Conservation (phyloP, 2,113 vertebrate genomes). For the Dromiciops gliroides region DNA sequence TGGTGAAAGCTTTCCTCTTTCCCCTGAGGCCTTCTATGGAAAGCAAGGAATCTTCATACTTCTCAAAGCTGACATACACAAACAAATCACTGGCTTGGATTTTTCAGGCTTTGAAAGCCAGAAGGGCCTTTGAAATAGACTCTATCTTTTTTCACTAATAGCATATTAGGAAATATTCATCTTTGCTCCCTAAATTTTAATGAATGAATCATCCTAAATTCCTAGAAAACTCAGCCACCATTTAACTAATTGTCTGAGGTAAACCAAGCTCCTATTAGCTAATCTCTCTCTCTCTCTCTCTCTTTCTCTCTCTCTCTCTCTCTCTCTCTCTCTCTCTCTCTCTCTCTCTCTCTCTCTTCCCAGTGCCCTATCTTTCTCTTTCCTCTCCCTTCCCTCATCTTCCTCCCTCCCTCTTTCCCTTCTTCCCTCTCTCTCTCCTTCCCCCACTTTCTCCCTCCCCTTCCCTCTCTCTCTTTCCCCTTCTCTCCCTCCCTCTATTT, state of each 20-base stretch:
- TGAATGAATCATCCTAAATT: background rate
- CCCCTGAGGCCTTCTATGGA: background rate
- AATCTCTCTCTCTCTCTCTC: background rate
- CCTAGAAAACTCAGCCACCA: background rate
- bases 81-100: background rate
- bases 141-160: background rate
- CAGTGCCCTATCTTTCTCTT: too few relatives aligned
- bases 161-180: background rate
- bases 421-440: too few relatives aligned
- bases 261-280: background rate
- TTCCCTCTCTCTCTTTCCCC: background rate
- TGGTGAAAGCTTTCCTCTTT: background rate
- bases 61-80: background rate
- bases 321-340: too few relatives aligned
- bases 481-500: constrained; percentile 68
- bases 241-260: background rate
- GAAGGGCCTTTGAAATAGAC: background rate
- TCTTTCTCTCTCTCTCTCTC: too few relatives aligned
- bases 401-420: too few relatives aligned
- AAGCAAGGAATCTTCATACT: background rate
- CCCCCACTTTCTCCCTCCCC: background rate
- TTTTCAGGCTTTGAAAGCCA: background rate
- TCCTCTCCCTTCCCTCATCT: too few relatives aligned
- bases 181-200: background rate
- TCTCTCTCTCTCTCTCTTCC: too few relatives aligned